phyloP scores from a whole-genome alignment of 2,113 vertebrate species.

The Amblyopsis rosae region DNA sequence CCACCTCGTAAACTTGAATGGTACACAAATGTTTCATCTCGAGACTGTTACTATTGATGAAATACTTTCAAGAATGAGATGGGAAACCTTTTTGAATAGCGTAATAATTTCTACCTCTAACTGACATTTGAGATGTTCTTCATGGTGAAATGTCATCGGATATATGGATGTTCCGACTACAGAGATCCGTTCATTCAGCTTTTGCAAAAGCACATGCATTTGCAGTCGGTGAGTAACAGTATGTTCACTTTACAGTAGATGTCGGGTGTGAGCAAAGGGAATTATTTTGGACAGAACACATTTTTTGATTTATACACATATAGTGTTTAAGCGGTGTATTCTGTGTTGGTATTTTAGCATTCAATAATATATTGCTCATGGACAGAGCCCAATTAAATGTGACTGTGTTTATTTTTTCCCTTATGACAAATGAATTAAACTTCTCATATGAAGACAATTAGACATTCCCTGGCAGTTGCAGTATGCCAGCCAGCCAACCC shows the following conservation, averaged over 20 bases:
- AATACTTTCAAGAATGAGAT: conserved; percentile 25
- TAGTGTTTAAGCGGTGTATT: conserved; percentile 58
- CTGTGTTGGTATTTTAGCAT: conserved; percentile 48
- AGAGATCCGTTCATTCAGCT: not conserved
- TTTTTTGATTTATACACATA: conserved; percentile 15
- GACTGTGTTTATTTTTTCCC: conserved; percentile 75
- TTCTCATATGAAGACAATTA: conserved; percentile 73
- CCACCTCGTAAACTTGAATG: conserved; percentile 61
- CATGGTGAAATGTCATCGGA: conserved; percentile 19
- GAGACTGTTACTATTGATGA: conserved; percentile 49
- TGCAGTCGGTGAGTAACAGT: not conserved
- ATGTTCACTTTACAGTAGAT: not conserved
- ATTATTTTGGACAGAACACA: not conserved
- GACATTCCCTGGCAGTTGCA: conserved; percentile 71
- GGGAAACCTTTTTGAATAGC: conserved; percentile 25
- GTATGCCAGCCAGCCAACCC: conserved; percentile 68
- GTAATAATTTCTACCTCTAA: conserved; percentile 31
- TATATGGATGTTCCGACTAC: conserved; percentile 8
- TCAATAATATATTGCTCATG: conserved; percentile 53
- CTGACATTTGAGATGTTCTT: conserved; percentile 17
- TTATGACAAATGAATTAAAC: conserved; percentile 72
- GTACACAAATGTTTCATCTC: conserved; percentile 59
- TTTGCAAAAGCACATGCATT: not conserved
- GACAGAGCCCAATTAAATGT: conserved; percentile 70
- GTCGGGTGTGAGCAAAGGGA: not conserved